phyloP scores from a whole-genome alignment of 2,113 vertebrate species.

The Chionodraco myersi region DNA sequence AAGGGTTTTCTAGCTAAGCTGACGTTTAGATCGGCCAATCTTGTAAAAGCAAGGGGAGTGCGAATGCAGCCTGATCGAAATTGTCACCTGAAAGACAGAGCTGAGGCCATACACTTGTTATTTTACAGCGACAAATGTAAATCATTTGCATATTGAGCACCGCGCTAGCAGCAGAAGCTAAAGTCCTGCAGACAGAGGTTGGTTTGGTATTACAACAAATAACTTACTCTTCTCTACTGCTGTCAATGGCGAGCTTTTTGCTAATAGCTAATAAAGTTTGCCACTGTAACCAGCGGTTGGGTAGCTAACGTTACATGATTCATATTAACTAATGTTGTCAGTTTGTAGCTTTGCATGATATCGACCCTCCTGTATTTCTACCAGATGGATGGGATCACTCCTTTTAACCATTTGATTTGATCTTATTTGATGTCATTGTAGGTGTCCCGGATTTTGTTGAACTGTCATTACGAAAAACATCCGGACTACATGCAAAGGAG shows the following conservation, averaged over 20 bases:
- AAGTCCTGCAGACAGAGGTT: constrained; percentile 3
- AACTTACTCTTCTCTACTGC: rapidly evolving
- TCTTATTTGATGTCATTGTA: constrained; percentile 13
- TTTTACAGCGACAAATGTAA: rapidly evolving
- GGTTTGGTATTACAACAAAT: constrained; percentile 15
- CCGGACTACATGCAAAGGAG: constrained; percentile 5
- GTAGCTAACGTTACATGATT: neutral
- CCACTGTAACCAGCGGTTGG: rapidly evolving
- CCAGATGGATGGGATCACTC: neutral
- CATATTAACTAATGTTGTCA: neutral
- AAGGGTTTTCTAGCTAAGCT: rapidly evolving
- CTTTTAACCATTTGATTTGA: neutral
- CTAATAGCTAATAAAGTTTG: too few relatives aligned
- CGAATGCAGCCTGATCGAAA: too few relatives aligned
- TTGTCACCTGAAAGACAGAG: neutral
- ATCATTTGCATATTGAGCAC: constrained; percentile 15
- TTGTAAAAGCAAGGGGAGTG: neutral
- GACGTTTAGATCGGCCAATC: rapidly evolving
- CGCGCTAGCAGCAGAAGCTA: constrained; percentile 29
- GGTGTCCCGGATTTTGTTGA: constrained; percentile 18
- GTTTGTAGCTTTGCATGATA: neutral
- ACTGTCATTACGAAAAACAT: constrained; percentile 12
- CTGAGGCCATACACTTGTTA: rapidly evolving
- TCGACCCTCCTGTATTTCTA: neutral
- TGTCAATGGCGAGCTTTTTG: neutral